phyloP scores from a whole-genome alignment of 2,888 invertebrate species.

The Drosophila lutescens region DNA sequence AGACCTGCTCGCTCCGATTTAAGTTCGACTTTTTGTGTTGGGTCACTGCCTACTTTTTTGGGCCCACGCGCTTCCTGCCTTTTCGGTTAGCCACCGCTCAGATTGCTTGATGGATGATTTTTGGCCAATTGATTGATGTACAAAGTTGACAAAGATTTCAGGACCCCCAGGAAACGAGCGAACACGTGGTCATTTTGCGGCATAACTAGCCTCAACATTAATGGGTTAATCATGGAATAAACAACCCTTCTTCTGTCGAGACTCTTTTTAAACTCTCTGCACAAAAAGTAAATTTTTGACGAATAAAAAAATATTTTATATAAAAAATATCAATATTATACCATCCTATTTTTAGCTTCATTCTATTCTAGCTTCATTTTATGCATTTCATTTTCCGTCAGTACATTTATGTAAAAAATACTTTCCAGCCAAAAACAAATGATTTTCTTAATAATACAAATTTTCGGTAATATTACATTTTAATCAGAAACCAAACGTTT shows the following conservation, averaged over 20 bases:
- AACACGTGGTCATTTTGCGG: slow-evolving; percentile 4
- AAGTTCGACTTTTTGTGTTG: slow-evolving; percentile 49
- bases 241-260: neutral
- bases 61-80: slow-evolving; percentile 31
- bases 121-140: slow-evolving; percentile 64
- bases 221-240: slow-evolving; percentile 24
- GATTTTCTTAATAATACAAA: too few relatives aligned
- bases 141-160: slow-evolving; percentile 45
- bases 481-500: neutral
- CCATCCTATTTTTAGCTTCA: too few relatives aligned
- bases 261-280: neutral
- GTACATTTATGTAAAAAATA: too few relatives aligned
- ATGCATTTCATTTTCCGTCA: neutral
- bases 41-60: slow-evolving; percentile 45
- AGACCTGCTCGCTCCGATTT: slow-evolving; percentile 45
- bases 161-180: slow-evolving; percentile 3
- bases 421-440: too few relatives aligned
- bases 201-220: slow-evolving; percentile 2
- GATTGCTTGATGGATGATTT: slow-evolving; percentile 60
- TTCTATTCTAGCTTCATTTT: too few relatives aligned
- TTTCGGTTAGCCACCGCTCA: slow-evolving; percentile 9
- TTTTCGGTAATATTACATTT: neutral
- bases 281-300: neutral
- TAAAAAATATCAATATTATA: too few relatives aligned
- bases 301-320: too few relatives aligned